Evolutionary conservation across 2,113 vertebrate genomes (phyloP).

Genomic region (Lepisosteus osseus): DNA sequence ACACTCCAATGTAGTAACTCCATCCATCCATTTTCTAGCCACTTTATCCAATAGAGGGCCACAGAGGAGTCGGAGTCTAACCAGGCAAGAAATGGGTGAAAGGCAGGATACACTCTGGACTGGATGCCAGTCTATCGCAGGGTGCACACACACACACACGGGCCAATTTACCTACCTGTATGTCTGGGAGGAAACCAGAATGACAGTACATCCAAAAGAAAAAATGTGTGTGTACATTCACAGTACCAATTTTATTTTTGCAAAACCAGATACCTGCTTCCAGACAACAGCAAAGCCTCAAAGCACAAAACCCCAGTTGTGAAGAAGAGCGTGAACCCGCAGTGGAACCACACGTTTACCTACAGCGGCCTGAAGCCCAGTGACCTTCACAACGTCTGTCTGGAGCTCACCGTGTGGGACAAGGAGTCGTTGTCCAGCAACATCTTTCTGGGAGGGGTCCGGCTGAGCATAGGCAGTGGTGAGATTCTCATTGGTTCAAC

Average conservation of each 20-base stretch:
- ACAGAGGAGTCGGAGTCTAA: no score
- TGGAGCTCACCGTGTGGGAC: slow-evolving; percentile 96
- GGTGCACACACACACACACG: not conserved
- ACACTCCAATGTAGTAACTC: no score
- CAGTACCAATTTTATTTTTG: not conserved
- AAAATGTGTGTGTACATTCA: no score
- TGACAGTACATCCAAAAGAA: no score
- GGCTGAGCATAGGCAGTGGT: slow-evolving; percentile 87
- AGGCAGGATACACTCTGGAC: no score
- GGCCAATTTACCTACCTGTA: no score
- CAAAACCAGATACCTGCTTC: slow-evolving; percentile 81
- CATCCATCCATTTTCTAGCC: no score
- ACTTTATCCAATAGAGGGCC: no score
- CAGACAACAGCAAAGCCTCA: slow-evolving; percentile 88
- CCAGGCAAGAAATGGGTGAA: no score
- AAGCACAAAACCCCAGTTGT: slow-evolving; percentile 94
- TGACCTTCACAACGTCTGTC: slow-evolving; percentile 83
- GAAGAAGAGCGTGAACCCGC: slow-evolving; percentile 85
- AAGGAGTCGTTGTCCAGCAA: slow-evolving; percentile 93
- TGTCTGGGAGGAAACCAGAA: no score
- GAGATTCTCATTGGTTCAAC: slow-evolving; percentile 24
- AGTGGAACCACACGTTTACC: slow-evolving; percentile 92
- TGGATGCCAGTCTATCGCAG: no score
- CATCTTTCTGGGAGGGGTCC: slow-evolving; percentile 88
- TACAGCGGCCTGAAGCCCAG: slow-evolving; percentile 81